These are phyloP conservation scores for Nansenia antarctica DNA, from an alignment of 2,113 vertebrate genomes.

Conservation along the genomic window DNA sequence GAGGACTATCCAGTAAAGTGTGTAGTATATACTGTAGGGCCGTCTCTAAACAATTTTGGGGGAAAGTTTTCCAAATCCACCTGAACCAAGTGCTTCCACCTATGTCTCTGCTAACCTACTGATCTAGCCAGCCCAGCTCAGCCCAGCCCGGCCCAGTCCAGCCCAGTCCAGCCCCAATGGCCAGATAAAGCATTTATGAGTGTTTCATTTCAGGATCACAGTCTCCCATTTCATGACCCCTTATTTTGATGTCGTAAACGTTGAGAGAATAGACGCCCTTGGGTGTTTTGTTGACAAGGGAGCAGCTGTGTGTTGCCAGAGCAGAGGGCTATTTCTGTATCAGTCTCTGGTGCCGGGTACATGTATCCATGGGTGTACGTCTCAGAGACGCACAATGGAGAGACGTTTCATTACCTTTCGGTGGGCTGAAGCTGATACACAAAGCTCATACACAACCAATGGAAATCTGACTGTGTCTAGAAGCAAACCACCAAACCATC, in stretches of 20 bases:
- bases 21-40: too few species aligned
- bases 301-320: conserved; percentile 40
- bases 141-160: not conserved
- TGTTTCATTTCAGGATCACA: conserved; percentile 35
- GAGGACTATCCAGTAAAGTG: too few species aligned
- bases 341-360: conserved; percentile 40
- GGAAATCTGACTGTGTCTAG: too few species aligned
- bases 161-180: conserved; percentile 1
- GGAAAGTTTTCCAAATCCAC: conserved; percentile 45
- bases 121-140: not conserved
- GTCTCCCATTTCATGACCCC: conserved; percentile 22
- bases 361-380: too few species aligned
- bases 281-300: conserved; percentile 47
- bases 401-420: conserved; percentile 6
- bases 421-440: conserved; percentile 3
- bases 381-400: too few species aligned
- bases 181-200: conserved; percentile 48
- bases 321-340: conserved; percentile 5
- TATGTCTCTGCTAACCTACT: too few species aligned
- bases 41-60: conserved; percentile 14
- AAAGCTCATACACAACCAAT: not conserved
- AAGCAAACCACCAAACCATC: too few species aligned
- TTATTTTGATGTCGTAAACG: conserved; percentile 58
- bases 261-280: conserved; percentile 54
- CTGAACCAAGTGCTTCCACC: conserved; percentile 50